phyloP scores from a whole-genome alignment of 2,797 vertebrate species.

The Paguma larvata region DNA sequence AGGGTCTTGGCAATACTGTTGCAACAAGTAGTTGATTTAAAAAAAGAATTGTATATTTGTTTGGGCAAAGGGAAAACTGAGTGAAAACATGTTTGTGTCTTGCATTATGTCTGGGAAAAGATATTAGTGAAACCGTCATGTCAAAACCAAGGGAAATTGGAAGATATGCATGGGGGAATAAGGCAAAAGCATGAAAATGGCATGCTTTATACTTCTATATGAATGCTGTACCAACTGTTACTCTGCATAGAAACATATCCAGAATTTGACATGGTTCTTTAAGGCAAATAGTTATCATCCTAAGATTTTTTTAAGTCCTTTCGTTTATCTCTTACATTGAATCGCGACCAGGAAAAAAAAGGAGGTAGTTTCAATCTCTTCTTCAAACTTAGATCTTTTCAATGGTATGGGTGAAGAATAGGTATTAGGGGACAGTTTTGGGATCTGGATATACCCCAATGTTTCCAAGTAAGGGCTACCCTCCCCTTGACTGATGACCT shows the following conservation, averaged over 20 bases:
- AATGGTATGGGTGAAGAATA: neutral
- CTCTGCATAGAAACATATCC: neutral
- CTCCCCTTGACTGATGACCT: neutral
- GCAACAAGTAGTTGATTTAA: neutral
- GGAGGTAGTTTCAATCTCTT: neutral
- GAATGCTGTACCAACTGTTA: neutral
- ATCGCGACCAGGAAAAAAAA: neutral
- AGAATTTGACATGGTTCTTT: neutral
- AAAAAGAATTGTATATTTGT: neutral
- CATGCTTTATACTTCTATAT: neutral
- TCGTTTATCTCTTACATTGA: neutral
- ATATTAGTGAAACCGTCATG: neutral
- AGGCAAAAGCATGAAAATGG: neutral
- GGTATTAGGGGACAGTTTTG: neutral
- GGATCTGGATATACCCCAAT: neutral
- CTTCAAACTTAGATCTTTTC: neutral
- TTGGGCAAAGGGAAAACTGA: constrained; percentile 17
- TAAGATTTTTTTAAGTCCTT: neutral
- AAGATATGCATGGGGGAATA: neutral
- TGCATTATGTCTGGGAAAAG: neutral
- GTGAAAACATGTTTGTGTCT: neutral
- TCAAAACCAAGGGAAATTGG: neutral
- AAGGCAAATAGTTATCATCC: neutral
- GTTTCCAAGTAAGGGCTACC: neutral
- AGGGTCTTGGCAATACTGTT: neutral